These are phyloP conservation scores for Drosophila monieri DNA, from an alignment of 2,888 invertebrate species.

Conservation along the genomic window DNA sequence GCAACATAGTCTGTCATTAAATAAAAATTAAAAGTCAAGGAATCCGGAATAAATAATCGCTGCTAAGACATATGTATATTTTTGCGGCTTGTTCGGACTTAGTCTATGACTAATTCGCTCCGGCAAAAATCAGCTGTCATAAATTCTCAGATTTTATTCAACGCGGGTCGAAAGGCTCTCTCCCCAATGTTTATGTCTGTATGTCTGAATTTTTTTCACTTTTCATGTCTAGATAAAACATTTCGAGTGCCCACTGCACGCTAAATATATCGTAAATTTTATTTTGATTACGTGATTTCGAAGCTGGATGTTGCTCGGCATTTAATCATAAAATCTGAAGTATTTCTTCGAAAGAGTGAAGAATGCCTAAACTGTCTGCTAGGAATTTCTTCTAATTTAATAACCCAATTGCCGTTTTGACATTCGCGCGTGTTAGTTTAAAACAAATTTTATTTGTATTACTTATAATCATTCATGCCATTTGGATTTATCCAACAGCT, in stretches of 20 bases:
- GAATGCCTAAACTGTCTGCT: background rate
- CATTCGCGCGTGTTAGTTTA: slow-evolving; percentile 18
- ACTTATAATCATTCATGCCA: slow-evolving; percentile 38
- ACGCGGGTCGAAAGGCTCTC: slow-evolving; percentile 50
- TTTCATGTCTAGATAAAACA: slow-evolving; percentile 37
- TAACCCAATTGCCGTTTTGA: slow-evolving; percentile 9
- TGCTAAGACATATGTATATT: background rate
- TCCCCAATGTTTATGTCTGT: slow-evolving; percentile 29
- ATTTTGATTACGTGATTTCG: slow-evolving; percentile 31
- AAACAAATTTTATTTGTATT: slow-evolving; percentile 45
- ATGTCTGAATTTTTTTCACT: background rate
- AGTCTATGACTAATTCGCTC: slow-evolving; percentile 57
- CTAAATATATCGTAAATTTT: slow-evolving; percentile 25
- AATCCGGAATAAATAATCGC: background rate
- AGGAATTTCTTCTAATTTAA: background rate
- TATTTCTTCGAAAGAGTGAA: background rate
- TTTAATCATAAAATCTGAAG: slow-evolving; percentile 1
- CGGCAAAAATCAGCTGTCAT: slow-evolving; percentile 46
- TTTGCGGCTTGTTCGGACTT: slow-evolving; percentile 46
- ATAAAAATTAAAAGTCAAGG: background rate
- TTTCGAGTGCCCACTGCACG: slow-evolving; percentile 2
- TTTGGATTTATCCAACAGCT: slow-evolving; percentile 58
- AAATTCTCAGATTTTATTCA: slow-evolving; percentile 63
- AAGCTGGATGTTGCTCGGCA: background rate
- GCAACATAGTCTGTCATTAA: slow-evolving; percentile 33